phyloP scores from a whole-genome alignment of 2,888 invertebrate genomes.

The Thereva nobilitata region DNA sequence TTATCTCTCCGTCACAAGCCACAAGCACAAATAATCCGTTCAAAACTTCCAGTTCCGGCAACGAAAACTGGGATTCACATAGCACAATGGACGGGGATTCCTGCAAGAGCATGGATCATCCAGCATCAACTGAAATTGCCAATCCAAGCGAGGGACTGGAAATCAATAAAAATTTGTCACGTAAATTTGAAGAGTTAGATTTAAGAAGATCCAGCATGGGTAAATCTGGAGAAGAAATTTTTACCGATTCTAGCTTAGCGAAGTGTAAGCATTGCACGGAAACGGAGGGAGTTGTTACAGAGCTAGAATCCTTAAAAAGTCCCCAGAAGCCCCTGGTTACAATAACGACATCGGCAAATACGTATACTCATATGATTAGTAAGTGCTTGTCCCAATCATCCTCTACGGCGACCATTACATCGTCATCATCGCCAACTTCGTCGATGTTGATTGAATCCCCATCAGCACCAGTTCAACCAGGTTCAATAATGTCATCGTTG shows the following conservation, averaged over 20 bases:
- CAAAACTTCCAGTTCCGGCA: slow-evolving; percentile 21
- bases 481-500: slow-evolving; percentile 7
- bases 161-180: background rate
- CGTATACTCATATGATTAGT: slow-evolving; percentile 17
- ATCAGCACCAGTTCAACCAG: slow-evolving; percentile 15
- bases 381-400: slow-evolving; percentile 37
- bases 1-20: slow-evolving; percentile 15
- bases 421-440: slow-evolving; percentile 30
- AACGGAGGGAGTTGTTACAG: slow-evolving; percentile 13
- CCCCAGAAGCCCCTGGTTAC: slow-evolving; percentile 7
- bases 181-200: slow-evolving; percentile 17
- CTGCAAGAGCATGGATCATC: background rate
- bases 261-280: no score
- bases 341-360: slow-evolving; percentile 10
- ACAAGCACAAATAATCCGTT: slow-evolving; percentile 19
- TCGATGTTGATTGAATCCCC: slow-evolving; percentile 26
- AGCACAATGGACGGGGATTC: background rate
- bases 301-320: slow-evolving; percentile 1
- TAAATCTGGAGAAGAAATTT: slow-evolving; percentile 1
- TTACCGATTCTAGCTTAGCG: no score
- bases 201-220: slow-evolving; percentile 10
- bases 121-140: no score
- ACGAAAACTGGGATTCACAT: background rate
- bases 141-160: no score
- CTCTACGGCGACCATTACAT: slow-evolving; percentile 25